A percentile compares a stretch with the other conserved stretches of the same genome.
These are phyloP conservation scores for Monochamus alternatus DNA, from an alignment of 2,888 invertebrate species.

Conservation along the genomic window DNA sequence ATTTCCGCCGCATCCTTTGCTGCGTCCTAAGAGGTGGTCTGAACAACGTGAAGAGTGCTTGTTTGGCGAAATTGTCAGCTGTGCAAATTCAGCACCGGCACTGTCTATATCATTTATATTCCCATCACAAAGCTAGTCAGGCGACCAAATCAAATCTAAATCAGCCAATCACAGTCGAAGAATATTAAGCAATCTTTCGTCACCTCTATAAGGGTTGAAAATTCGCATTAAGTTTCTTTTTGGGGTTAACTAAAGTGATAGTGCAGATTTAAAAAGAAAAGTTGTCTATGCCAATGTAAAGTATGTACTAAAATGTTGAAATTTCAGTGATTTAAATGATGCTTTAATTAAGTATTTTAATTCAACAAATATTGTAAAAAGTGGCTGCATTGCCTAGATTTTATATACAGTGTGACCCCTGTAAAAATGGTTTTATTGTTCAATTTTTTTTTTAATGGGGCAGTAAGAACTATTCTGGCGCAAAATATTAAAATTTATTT, in stretches of 20 bases:
- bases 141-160: conserved; percentile 68
- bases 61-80: conserved; percentile 51
- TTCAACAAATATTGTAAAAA: too few species aligned
- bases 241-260: neutral
- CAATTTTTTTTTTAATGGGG: too few species aligned
- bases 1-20: neutral
- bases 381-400: too few species aligned
- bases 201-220: conserved; percentile 45
- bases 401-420: too few species aligned
- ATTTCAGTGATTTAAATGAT: too few species aligned
- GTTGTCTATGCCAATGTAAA: neutral
- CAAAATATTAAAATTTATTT: too few species aligned
- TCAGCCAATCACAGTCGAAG: conserved; percentile 62
- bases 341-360: too few species aligned
- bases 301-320: too few species aligned
- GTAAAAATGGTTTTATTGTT: too few species aligned
- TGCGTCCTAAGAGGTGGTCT: conserved; percentile 35
- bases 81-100: conserved; percentile 48
- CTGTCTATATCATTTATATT: conserved; percentile 62
- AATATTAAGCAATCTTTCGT: conserved; percentile 62
- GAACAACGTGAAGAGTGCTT: conserved; percentile 41
- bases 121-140: conserved; percentile 64
- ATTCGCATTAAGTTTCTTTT: conserved; percentile 43
- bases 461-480: too few species aligned
- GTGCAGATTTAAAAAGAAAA: neutral